Base-by-base conservation (phyloP, 2,888 invertebrate species). In the Endotricha flammealis region DNA sequence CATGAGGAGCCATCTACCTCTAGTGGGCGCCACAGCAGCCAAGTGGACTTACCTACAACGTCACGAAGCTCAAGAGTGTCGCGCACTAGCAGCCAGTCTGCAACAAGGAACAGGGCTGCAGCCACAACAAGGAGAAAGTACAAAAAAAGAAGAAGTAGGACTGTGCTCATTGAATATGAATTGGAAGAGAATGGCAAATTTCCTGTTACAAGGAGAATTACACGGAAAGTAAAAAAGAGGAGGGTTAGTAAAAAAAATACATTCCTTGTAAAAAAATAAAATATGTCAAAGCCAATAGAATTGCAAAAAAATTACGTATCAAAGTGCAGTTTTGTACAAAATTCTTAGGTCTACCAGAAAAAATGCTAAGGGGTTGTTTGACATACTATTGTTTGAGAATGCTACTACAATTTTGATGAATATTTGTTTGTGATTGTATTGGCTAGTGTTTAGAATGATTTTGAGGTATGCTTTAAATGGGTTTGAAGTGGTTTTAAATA, bases 131-230 rank as follows among this genome's bases (percentile, higher is more conserved):
- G 63, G 36, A 71, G 71, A 39, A 79, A 70, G 46, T 56, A 58
- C 8, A 71, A 61, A 23, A 59, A 79, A 29, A 76, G 86, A 41
- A 79, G 78, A 43, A 81, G 87, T 40, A 88, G 88, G 54, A 91
- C 91, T 43, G 90, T 90, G 35, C 89, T 91, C 3, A 88, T 90
- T n/a, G 91, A 91, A 46, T 92, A 91, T 62, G 90, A 91, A 63
- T 68, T 91, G 2, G 87, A 90, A 54, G 88, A 88, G 34, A 89
- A 90, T 47, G 89, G 90, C 22, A 91, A 91, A 50, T 88, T 90
- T 49, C 89, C 90, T 1, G 79, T 90, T 54, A 89, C 88, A 7
- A 88, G 78, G 50, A 78, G 80, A 46, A 77, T 87, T 24, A 81
- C 75, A 44, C 72, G 79, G 30, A 83, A 76, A 36, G 45, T 73